phyloP scores from a whole-genome alignment of 2,113 vertebrate species.

The Eira barbara region DNA sequence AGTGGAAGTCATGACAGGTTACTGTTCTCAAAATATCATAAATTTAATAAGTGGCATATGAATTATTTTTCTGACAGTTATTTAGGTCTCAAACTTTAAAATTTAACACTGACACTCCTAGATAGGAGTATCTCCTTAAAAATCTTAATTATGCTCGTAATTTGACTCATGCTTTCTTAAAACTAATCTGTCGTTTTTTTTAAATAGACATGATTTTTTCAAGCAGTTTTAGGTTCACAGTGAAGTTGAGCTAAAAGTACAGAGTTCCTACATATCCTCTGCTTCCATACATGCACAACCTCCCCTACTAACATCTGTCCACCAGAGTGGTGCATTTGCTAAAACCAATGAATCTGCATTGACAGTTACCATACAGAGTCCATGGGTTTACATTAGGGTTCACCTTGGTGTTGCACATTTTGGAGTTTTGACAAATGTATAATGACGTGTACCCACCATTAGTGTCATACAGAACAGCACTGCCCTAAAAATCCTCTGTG shows the following conservation, averaged over 20 bases:
- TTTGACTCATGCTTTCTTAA: background rate
- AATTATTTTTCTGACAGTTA: background rate
- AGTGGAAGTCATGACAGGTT: background rate
- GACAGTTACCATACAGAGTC: background rate
- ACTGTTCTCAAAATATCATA: background rate
- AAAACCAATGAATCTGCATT: background rate
- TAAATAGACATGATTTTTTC: background rate
- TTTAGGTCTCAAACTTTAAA: background rate
- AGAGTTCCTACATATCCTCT: background rate
- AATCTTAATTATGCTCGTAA: background rate
- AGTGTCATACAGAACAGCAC: background rate
- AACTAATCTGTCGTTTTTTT: background rate
- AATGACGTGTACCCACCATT: no score
- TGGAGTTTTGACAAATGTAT: background rate
- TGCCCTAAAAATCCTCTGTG: background rate
- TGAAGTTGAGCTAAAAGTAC: background rate
- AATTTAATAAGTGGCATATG: background rate
- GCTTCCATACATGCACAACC: no score
- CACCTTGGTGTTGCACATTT: background rate
- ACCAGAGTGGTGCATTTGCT: background rate
- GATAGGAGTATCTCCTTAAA: background rate
- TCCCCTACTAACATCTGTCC: fast-evolving
- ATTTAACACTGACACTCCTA: background rate
- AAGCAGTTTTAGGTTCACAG: background rate
- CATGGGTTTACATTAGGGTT: fast-evolving